Base-by-base conservation (phyloP, 2,113 vertebrate genomes). In the Cygnus buccinator region DNA sequence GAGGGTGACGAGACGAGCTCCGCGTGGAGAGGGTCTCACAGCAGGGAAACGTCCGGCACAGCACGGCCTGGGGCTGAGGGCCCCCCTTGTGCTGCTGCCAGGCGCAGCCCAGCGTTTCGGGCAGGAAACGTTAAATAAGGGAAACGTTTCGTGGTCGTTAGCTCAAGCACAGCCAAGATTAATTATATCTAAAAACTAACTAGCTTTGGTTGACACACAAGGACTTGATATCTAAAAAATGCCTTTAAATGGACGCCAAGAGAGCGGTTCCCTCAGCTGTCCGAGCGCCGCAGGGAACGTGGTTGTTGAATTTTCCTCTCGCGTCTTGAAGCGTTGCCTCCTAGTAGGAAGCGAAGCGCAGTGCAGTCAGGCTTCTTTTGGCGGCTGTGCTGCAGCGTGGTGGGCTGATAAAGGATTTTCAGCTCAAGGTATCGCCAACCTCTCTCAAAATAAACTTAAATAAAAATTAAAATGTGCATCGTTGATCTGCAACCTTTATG, bases 261-360 rank as follows among this genome's bases (percentile, higher is more conserved):
- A 13, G 54, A 41, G 71, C 54, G 33, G 18, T 26, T 89, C 58
- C 63, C 22, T 35, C 31, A 57, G 66, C 48, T 76, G 52, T 31
- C 25, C 22, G 43, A 37, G 28, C n/a, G 2, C 52, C 50, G 73
- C 11, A 1, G 4, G 63, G n/a, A 13, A 5, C 4, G 0, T 1
- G 33, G 37, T 0, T 84, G 50, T 23, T 57, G 37, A 43, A n/a
- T 65, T 6, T 23, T 75, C 17, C 41, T 71, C 23, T 81, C 3
- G 1, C 7, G 2, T 19, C 22, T 9, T 55, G 21, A 21, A 25
- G 33, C 19, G 52, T 71, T 72, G 58, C 11, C 48, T 7, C 44
- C 0, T 0, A 8, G 1, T 2, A 39, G 63, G n/a, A 23, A 11
- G 41, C 7, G 20, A 20, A 65, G 48, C 4, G 3, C 31, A 9